Evolutionary conservation across 1,140 invertebrate species (phyloP), one percentile per base, ranked within the genome.

Genomic region (Drosophila equinoxialis): DNA sequence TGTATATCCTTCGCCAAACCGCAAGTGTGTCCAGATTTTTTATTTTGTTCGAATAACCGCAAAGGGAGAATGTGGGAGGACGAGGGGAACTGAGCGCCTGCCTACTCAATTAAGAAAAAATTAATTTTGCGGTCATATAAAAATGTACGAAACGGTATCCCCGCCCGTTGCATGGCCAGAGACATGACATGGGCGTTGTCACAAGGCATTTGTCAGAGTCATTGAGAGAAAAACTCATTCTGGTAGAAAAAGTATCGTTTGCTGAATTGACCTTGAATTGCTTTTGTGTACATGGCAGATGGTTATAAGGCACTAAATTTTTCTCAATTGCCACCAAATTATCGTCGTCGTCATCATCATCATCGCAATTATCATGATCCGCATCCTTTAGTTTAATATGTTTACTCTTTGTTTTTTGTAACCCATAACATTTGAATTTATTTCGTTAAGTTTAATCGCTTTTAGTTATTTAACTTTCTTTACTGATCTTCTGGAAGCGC

Each of bases 71-170:
- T 0, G 8, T 5, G 35, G 10, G 35, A 37, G 35, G 10, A 17
- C 23, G 35, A 10, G 58, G 73, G 37, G 72, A 57, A 41, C 8
- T 23, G 42, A 6, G 45, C 45, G 45, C 45, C 45, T 61, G 71
- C 67, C 41, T 62, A 71, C 55, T 72, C 70, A 80, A 87, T 83
- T 80, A 84, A 66, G 58, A 55, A 81, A 65, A 57, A 75, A 84
- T 87, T 83, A 89, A 89, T 87, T 51, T 89, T 89, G 84, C 68
- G 80, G 74, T 89, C 64, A 75, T 54, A 68, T 68, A 26, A 30
- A 17, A 14, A 55, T 62, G 61, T 61, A 42, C 20, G 39, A 73
- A 65, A 41, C 48, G n/a, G 23, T 13, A 55, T 41, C 30, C 6
- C 30, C n/a, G 55, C 33, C 8, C 14, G 23, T 48, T 26, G 11